Base-by-base conservation (phyloP, 92 coral and sea anemone species). In the Epizoanthus scotinus region DNA sequence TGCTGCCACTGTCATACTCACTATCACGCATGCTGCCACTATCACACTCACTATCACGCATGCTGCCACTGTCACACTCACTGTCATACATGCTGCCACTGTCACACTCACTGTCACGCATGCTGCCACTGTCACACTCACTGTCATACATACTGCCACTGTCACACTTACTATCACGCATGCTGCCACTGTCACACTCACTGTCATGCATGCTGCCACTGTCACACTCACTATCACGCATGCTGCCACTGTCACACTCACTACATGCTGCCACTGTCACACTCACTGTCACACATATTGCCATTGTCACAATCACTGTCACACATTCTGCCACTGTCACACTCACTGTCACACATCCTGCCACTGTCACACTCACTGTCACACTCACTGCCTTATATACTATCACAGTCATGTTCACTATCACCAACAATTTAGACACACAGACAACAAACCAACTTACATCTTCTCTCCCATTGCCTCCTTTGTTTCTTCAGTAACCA, bases 401-500 rank as follows among this genome's bases (percentile, higher is more conserved):
- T 8, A 5, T 1, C 1, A 22, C 28, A 21, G 64, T 9, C 7
- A 63, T 19, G 15, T 8, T 25, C 20, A 40, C 44, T n/a, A 0
- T 1, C 26, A 6, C 25, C 54, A 5, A 8, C 62, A 34, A 58
- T 52, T 2, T 10, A 22, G 25, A 25, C 63, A 27, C 38, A 2
- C 5, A 15, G 31, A 81, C 19, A 54, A 40, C 2, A 31, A 20
- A 62, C 47, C 27, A 53, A 85, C 94, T 87, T 58, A 92, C 97
- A 92, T 85, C 83, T 92, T 92, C 54, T 91, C 90, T 40, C 77
- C 85, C 92, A 90, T 85, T 0, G 85, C 50, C 61, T 90, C 94
- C 77, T 83, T 84, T 67, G 83, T 88, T 63, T 90, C 89, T 18
- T 88, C 94, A 63, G 85, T 85, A 78, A 90, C 68, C 90, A 92